A percentile compares a stretch with the other conserved stretches of the same genome.
Evolutionary conservation across 1,140 invertebrate species (phyloP).

Genomic region (Hirudo medicinalis): DNA sequence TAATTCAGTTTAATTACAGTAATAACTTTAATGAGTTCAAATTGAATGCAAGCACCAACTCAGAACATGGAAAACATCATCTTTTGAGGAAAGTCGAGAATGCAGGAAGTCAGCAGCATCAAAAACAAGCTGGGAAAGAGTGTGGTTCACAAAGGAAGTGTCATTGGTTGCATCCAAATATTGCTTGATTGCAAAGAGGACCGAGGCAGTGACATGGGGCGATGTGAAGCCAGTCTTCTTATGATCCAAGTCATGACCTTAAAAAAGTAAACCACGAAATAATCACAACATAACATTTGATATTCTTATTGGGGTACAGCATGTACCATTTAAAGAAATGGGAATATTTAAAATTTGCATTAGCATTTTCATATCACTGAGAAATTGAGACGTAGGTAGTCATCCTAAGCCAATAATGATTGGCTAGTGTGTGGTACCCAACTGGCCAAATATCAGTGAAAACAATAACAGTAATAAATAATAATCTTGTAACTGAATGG

Average conservation of each 20-base stretch:
- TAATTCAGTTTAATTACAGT: neutral
- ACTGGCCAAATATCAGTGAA: no score
- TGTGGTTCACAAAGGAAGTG: slow-evolving; percentile 26
- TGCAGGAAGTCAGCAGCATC: slow-evolving; percentile 37
- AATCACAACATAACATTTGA: no score
- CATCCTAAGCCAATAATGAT: no score
- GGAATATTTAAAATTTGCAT: neutral
- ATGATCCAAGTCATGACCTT: slow-evolving; percentile 32
- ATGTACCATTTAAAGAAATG: neutral
- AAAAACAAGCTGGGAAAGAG: slow-evolving; percentile 28
- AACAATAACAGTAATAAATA: neutral
- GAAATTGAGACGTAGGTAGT: no score
- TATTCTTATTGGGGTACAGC: neutral
- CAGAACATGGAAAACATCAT: neutral
- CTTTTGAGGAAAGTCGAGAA: slow-evolving; percentile 2
- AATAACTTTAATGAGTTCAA: neutral
- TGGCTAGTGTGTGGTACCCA: no score
- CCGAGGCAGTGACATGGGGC: slow-evolving; percentile 41
- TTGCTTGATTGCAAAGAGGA: slow-evolving; percentile 39
- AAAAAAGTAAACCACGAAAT: neutral
- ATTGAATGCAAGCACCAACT: neutral
- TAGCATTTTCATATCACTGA: no score
- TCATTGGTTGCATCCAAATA: slow-evolving; percentile 37
- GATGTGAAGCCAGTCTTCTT: slow-evolving; percentile 28
- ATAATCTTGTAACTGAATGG: neutral